These are phyloP conservation scores for Drosophila aff. DNA, from an alignment of 1,140 invertebrate species.

Conservation along the genomic window DNA sequence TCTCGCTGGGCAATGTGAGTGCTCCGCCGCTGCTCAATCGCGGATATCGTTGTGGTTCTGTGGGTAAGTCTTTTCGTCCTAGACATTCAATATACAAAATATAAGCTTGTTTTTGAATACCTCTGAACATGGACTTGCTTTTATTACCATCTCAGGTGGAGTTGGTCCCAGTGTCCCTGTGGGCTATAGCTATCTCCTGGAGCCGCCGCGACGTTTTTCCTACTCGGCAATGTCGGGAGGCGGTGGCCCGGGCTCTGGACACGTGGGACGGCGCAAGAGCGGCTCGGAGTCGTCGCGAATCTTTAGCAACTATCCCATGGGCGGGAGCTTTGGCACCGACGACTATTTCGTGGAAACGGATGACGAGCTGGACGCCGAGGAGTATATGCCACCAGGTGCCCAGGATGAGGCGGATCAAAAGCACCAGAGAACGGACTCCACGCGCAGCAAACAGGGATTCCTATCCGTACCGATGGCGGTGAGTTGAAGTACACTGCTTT, in stretches of 20 bases:
- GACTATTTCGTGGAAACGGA: slow-evolving; percentile 85
- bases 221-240: slow-evolving; percentile 81
- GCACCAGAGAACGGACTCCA: slow-evolving; percentile 74
- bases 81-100: neutral
- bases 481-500: slow-evolving; percentile 26
- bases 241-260: slow-evolving; percentile 72
- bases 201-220: slow-evolving; percentile 87
- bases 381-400: slow-evolving; percentile 61
- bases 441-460: slow-evolving; percentile 84
- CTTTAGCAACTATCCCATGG: slow-evolving; percentile 86
- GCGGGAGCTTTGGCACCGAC: slow-evolving; percentile 85
- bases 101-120: neutral
- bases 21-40: slow-evolving; percentile 85
- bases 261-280: slow-evolving; percentile 84
- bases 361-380: slow-evolving; percentile 83
- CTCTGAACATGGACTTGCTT: too few species aligned
- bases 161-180: slow-evolving; percentile 82
- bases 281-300: slow-evolving; percentile 84
- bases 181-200: slow-evolving; percentile 89
- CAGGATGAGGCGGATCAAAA: slow-evolving; percentile 38
- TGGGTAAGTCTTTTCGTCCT: slow-evolving; percentile 83
- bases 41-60: slow-evolving; percentile 88
- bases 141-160: slow-evolving; percentile 39
- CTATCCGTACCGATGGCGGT: slow-evolving; percentile 85
- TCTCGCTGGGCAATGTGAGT: slow-evolving; percentile 86